Evolutionary conservation across 2,797 vertebrate genomes (phyloP).

Genomic region (Coccyzus lansbergi): DNA sequence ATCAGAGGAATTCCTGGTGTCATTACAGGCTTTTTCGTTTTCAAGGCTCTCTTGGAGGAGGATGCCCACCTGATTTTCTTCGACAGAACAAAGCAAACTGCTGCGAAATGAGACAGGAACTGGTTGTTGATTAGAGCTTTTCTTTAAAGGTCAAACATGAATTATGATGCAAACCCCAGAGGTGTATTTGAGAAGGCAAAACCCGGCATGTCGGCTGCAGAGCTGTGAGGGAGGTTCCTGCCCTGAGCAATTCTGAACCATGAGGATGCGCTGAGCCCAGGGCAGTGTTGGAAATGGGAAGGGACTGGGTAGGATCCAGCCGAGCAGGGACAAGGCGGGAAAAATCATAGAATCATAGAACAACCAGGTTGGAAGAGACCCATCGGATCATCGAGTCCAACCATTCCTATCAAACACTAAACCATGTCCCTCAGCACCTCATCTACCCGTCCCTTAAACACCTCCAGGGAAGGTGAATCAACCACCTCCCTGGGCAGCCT

Average conservation of each 20-base stretch:
- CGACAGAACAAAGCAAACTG: not conserved
- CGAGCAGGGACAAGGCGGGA: not conserved
- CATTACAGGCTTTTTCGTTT: not conserved
- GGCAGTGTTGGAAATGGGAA: not conserved
- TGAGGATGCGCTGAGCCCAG: accelerated
- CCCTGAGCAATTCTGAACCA: not conserved
- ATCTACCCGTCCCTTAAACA: too few species aligned
- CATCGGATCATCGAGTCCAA: too few species aligned
- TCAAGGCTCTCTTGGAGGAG: not conserved
- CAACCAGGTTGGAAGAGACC: too few species aligned
- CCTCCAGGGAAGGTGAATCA: too few species aligned
- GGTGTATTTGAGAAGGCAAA: not conserved
- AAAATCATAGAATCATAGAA: too few species aligned
- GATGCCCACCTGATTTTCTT: not conserved
- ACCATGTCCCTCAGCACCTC: too few species aligned
- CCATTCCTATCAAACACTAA: too few species aligned
- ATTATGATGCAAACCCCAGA: not conserved
- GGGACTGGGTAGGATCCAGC: not conserved
- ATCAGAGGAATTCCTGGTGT: not conserved
- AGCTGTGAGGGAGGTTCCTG: not conserved
- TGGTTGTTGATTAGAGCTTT: not conserved
- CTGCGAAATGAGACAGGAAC: not conserved
- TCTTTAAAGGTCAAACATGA: slow-evolving; percentile 7
- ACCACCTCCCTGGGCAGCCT: too few species aligned
- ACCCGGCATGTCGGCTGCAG: accelerated